A percentile compares a stretch with the other conserved stretches of the same genome.
Evolutionary conservation across 2,888 invertebrate species (phyloP).

Genomic region (Drosophila borborema): DNA sequence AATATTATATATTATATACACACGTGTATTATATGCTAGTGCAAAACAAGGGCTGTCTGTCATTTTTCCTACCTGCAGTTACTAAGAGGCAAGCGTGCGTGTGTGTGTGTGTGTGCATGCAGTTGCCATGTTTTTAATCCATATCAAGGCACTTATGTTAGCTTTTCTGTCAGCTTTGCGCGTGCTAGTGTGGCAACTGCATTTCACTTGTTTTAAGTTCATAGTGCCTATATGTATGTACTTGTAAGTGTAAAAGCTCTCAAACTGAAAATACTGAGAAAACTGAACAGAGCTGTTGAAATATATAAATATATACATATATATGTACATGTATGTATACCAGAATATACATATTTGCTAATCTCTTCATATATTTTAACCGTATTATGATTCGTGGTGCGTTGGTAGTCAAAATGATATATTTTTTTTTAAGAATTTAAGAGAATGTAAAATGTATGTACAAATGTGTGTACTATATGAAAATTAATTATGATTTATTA

Average conservation of each 20-base stretch:
- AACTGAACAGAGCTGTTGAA: not conserved
- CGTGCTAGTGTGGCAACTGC: slow-evolving; percentile 6
- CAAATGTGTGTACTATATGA: not conserved
- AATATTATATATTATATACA: too few species aligned
- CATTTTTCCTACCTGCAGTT: slow-evolving; percentile 11
- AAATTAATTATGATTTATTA: not conserved
- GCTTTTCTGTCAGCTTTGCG: slow-evolving; percentile 13
- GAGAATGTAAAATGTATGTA: not conserved
- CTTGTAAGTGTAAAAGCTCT: not conserved
- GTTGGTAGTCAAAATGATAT: not conserved
- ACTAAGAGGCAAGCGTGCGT: slow-evolving; percentile 1
- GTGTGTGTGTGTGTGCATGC: slow-evolving; percentile 5
- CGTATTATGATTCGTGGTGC: not conserved
- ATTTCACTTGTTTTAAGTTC: slow-evolving; percentile 47
- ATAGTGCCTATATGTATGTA: slow-evolving; percentile 21
- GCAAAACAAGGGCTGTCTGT: slow-evolving; percentile 47
- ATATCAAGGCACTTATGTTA: slow-evolving; percentile 63
- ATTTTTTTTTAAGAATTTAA: not conserved
- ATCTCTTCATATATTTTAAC: not conserved
- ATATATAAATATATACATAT: not conserved
- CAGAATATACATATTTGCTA: not conserved
- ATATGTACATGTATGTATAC: not conserved
- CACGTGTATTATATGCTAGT: not conserved
- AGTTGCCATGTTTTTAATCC: slow-evolving; percentile 66
- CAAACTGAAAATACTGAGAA: not conserved